Conservation (phyloP, 2,888 invertebrate species). For the Ischnus inquisitorius region DNA sequence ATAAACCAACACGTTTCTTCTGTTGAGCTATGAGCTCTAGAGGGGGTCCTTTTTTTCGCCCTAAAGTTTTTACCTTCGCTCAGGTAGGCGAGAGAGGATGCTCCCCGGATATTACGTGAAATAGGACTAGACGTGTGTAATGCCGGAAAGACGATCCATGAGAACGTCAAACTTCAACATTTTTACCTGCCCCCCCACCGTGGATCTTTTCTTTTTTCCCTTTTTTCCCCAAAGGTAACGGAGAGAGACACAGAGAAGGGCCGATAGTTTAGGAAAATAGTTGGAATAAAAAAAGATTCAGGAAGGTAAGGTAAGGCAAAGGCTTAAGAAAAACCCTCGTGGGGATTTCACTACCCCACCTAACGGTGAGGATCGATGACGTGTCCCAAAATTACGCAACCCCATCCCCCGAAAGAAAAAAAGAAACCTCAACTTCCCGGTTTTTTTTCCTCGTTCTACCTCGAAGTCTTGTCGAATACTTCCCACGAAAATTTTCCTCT, state of each 20-base stretch:
- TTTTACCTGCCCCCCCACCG: conserved; percentile 77
- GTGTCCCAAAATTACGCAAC: conserved; percentile 80
- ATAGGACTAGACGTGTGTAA: conserved; percentile 69
- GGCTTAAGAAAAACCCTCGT: conserved; percentile 77
- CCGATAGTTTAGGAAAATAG: conserved; percentile 68
- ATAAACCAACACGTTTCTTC: conserved; percentile 72
- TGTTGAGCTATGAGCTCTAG: conserved; percentile 53
- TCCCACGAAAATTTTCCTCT: conserved; percentile 66
- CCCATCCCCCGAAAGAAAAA: conserved; percentile 74
- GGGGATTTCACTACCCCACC: conserved; percentile 71
- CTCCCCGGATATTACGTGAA: conserved; percentile 73
- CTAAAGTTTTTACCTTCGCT: conserved; percentile 70
- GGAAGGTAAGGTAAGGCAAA: conserved; percentile 72
- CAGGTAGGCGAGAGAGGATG: conserved; percentile 68
- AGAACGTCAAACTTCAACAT: conserved; percentile 77
- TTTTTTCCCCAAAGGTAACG: conserved; percentile 6
- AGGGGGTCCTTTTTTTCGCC: conserved; percentile 67
- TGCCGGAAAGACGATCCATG: conserved; percentile 76
- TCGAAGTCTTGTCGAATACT: conserved; percentile 34
- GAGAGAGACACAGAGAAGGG: conserved; percentile 72
- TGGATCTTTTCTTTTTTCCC: conserved; percentile 67
- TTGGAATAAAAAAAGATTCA: conserved; percentile 71
- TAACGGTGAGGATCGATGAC: conserved; percentile 77
- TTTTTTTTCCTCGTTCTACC: conserved; percentile 47
- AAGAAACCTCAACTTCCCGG: conserved; percentile 57